Evolutionary conservation across 2,797 vertebrate genomes (phyloP).

Genomic region (Vireo griseus): DNA sequence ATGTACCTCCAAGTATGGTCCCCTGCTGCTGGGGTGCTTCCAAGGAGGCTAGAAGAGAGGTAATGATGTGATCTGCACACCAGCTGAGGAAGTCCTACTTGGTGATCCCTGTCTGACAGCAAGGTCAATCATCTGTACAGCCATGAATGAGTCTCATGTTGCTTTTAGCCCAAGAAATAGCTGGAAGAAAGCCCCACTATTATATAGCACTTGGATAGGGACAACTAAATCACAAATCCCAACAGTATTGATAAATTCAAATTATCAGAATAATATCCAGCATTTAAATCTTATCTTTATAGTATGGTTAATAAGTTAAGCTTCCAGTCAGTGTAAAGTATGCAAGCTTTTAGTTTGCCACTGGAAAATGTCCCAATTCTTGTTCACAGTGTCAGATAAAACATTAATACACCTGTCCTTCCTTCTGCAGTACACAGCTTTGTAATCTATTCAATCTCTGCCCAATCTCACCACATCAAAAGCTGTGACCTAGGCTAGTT

Average conservation of each 20-base stretch:
- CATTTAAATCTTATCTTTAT: neutral
- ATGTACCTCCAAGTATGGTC: neutral
- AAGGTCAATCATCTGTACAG: neutral
- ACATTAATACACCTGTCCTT: neutral
- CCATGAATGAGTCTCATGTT: neutral
- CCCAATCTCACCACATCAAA: neutral
- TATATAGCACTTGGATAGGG: neutral
- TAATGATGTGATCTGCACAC: neutral
- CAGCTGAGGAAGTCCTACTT: neutral
- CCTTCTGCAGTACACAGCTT: neutral
- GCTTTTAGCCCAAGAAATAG: neutral
- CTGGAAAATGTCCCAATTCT: neutral
- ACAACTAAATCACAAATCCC: neutral
- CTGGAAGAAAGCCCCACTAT: neutral
- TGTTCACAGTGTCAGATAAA: neutral
- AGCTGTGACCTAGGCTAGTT: neutral
- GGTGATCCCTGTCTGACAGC: neutral
- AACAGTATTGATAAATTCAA: neutral
- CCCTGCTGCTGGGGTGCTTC: neutral
- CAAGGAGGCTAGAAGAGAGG: neutral
- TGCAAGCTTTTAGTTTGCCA: neutral
- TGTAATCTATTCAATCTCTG: neutral
- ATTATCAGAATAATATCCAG: neutral
- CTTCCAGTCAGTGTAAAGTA: neutral
- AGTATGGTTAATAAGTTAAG: neutral